Conservation (phyloP, 2,113 vertebrate genomes). For the Bambusicola thoracicus region DNA sequence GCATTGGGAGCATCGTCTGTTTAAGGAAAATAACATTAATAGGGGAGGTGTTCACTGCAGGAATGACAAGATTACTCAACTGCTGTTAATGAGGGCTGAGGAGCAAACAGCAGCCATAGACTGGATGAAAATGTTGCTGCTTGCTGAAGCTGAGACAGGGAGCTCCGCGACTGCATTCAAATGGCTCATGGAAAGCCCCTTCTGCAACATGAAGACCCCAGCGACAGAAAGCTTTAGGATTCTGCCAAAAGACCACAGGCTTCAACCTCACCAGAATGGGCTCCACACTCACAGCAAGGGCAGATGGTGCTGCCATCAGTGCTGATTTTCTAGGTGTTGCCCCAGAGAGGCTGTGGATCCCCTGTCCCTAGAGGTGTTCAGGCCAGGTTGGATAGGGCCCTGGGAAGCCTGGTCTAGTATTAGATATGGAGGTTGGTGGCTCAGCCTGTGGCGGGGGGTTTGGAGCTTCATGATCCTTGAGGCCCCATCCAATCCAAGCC, state of each 20-base stretch:
- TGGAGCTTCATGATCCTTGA: too few species aligned
- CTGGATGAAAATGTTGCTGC: background rate
- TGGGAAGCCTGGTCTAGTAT: too few species aligned
- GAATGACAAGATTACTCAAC: background rate
- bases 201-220: background rate
- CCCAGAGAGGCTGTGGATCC: too few species aligned
- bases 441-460: too few species aligned
- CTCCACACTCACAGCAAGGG: background rate
- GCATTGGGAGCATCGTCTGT: background rate
- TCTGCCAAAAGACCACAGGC: background rate
- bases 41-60: background rate
- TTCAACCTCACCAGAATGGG: background rate
- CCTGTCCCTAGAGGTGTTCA: too few species aligned
- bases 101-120: background rate
- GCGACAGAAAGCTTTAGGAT: background rate
- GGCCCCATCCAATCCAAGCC: too few species aligned
- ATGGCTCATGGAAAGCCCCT: background rate
- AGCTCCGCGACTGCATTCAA: background rate
- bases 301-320: too few species aligned
- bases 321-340: background rate
- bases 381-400: too few species aligned
- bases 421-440: too few species aligned
- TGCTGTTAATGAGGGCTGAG: background rate
- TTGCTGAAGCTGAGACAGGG: background rate
- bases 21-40: constrained; percentile 9